phyloP scores from a whole-genome alignment of 2,888 invertebrate genomes.

The Drosophila tripunctata region DNA sequence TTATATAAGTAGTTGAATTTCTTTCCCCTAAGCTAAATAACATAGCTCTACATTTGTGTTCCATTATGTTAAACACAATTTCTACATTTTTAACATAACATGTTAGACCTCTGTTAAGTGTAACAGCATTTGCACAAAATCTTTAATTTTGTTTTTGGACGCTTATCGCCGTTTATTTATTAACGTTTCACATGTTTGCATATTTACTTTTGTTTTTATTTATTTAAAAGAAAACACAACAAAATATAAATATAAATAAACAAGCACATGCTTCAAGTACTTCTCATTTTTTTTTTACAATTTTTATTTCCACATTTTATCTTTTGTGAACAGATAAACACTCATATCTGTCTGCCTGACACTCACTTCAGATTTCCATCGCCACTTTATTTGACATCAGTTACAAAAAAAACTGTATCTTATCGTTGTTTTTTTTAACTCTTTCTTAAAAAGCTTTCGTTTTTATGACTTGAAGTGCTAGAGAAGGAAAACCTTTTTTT shows the following conservation, averaged over 20 bases:
- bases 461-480: constrained; percentile 6
- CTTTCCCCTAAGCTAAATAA: too few species aligned
- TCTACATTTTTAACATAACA: too few species aligned
- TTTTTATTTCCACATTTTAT: constrained; percentile 46
- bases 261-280: constrained; percentile 49
- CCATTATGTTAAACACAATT: neutral
- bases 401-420: constrained; percentile 56
- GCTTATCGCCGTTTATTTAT: constrained; percentile 13
- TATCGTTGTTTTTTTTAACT: constrained; percentile 39
- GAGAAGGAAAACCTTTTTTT: too few species aligned
- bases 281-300: constrained; percentile 12
- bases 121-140: constrained; percentile 26
- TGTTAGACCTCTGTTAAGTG: neutral
- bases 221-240: neutral
- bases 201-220: constrained; percentile 37
- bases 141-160: constrained; percentile 17
- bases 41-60: too few species aligned
- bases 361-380: constrained; percentile 44
- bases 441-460: constrained; percentile 44
- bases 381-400: constrained; percentile 48
- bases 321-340: constrained; percentile 60
- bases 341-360: constrained; percentile 32
- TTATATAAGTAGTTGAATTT: too few species aligned
- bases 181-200: constrained; percentile 31
- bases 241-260: constrained; percentile 44